phyloP scores from a whole-genome alignment of 2,888 invertebrate genomes.

The Noctua pronuba region DNA sequence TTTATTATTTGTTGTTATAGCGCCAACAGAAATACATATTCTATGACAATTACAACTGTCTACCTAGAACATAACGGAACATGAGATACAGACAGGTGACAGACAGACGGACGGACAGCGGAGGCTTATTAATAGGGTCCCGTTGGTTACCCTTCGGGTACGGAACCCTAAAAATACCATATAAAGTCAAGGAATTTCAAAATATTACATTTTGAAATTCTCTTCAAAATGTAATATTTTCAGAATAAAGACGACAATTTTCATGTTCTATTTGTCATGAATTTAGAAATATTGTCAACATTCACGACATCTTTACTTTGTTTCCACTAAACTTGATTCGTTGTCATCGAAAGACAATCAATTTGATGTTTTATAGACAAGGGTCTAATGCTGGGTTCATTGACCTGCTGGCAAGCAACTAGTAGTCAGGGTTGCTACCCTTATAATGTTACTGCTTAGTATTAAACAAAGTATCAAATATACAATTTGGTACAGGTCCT shows the following conservation, averaged over 20 bases:
- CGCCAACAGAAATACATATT: no score
- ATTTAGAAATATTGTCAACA: constrained; percentile 8
- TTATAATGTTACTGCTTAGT: constrained; percentile 15
- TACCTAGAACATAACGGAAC: no score
- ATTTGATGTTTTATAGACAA: constrained; percentile 44
- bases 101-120: no score
- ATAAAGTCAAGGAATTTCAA: background rate
- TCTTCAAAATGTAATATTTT: background rate
- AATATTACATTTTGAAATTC: no score
- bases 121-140: no score
- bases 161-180: no score
- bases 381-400: constrained; percentile 26
- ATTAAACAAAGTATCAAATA: constrained; percentile 11
- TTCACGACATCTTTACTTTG: background rate
- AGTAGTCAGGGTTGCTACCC: constrained; percentile 49
- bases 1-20: no score
- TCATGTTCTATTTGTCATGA: background rate
- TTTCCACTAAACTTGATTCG: constrained; percentile 37
- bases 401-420: constrained; percentile 20
- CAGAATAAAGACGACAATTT: background rate
- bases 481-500: constrained; percentile 5
- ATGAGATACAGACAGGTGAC: no score
- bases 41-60: no score
- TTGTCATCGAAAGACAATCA: constrained; percentile 39
- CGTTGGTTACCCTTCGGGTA: no score